These are phyloP conservation scores for Sympetrum striolatum DNA, from an alignment of 2,888 invertebrate genomes.

Conservation along the genomic window DNA sequence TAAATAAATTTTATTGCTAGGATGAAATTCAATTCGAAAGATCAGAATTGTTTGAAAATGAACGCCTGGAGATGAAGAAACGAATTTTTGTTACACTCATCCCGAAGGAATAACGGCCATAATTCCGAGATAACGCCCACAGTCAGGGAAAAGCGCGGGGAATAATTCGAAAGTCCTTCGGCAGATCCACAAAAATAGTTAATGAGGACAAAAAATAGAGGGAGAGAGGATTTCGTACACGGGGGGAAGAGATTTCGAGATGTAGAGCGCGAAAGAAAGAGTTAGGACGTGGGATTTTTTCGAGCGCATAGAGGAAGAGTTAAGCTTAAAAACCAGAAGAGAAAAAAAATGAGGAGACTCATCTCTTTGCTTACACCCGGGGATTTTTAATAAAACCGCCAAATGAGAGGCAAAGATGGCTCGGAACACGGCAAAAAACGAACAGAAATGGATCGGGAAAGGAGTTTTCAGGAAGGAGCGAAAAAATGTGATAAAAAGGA, in stretches of 20 bases:
- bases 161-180: no score
- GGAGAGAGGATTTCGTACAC: not conserved
- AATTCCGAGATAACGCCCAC: not conserved
- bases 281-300: not conserved
- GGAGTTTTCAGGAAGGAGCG: not conserved
- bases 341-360: no score
- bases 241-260: not conserved
- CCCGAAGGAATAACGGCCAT: not conserved
- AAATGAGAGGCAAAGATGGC: not conserved
- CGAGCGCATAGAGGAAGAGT: not conserved
- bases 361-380: not conserved
- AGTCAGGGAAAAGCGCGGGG: not conserved
- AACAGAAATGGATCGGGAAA: not conserved
- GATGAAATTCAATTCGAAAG: no score
- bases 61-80: no score
- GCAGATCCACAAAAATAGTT: no score
- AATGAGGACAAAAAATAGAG: not conserved
- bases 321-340: no score
- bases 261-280: not conserved
- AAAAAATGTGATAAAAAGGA: not conserved
- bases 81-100: no score
- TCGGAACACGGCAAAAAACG: not conserved
- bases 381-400: not conserved
- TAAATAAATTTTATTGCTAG: no score
- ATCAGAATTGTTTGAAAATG: no score